A percentile compares a stretch with the other conserved stretches of the same genome.
phyloP scores from a whole-genome alignment of 1,140 invertebrate genomes.

The Bilobella aurantiaca region DNA sequence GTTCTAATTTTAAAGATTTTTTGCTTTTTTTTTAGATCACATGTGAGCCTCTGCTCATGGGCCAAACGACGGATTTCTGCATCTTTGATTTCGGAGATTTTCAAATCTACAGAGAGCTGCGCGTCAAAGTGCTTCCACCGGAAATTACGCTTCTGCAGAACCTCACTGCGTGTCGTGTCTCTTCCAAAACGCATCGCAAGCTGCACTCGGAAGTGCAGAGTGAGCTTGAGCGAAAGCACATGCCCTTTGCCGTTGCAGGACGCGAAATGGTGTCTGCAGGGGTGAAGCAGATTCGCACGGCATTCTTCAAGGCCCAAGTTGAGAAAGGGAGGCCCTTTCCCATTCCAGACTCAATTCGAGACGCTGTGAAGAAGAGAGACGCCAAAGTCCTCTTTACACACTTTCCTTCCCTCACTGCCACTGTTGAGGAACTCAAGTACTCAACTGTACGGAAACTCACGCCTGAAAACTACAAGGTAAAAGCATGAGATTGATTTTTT shows the following conservation, averaged over 20 bases:
- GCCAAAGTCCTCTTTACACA: not conserved
- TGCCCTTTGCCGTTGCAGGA: too few species aligned
- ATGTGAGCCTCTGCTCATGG: not conserved
- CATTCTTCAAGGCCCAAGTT: too few species aligned
- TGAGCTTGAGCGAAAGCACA: not conserved
- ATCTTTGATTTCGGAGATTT: conserved; percentile 5
- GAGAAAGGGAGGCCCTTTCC: not conserved
- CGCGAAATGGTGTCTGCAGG: too few species aligned
- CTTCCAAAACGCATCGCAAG: not conserved
- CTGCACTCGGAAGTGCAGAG: not conserved
- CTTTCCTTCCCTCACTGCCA: not conserved
- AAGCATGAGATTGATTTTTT: not conserved
- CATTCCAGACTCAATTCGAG: too few species aligned
- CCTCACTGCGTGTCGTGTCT: not conserved
- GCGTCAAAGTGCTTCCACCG: not conserved
- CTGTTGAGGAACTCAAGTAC: not conserved
- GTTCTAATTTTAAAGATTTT: not conserved
- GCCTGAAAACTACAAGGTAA: conserved; percentile 5
- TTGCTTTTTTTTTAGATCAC: not conserved
- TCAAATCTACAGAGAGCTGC: not conserved
- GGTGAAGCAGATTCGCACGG: too few species aligned
- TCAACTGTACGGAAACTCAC: not conserved
- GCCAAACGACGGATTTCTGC: not conserved
- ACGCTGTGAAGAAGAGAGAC: not conserved
- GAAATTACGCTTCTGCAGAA: not conserved